These are phyloP conservation scores for Gavialis gangeticus DNA, from an alignment of 2,113 vertebrate species.

Conservation along the genomic window DNA sequence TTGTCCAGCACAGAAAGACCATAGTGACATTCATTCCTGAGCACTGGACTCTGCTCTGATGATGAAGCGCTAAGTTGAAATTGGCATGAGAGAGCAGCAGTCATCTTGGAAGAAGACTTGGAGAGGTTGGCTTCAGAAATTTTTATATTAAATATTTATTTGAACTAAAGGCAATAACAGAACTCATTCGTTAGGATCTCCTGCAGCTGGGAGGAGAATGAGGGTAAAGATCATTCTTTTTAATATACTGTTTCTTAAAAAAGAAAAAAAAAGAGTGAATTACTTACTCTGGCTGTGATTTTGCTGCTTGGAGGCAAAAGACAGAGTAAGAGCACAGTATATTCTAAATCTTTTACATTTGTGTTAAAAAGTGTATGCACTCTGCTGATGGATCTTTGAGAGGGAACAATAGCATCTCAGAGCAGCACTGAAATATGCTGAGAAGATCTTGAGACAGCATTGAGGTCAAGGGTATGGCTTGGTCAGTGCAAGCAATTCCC, in stretches of 20 bases:
- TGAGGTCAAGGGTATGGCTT: rapidly evolving
- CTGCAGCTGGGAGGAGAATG: neutral
- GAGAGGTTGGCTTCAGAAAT: constrained; percentile 32
- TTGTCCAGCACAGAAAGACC: constrained; percentile 45
- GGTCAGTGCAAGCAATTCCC: neutral
- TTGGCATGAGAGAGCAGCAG: constrained; percentile 44
- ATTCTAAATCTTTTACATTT: neutral
- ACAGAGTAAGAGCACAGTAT: neutral
- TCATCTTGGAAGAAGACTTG: constrained; percentile 13
- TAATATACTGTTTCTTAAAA: too few relatives aligned
- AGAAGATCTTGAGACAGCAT: neutral
- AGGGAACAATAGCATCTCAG: neutral
- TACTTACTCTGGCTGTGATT: neutral
- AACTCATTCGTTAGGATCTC: neutral
- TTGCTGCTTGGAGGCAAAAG: neutral
- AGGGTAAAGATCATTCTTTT: neutral
- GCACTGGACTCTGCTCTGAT: constrained; percentile 3
- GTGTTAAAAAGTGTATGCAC: neutral
- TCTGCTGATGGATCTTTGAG: rapidly evolving
- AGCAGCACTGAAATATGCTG: rapidly evolving
- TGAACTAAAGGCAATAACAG: neutral
- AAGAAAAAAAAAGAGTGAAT: neutral
- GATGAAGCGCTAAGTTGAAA: constrained; percentile 56
- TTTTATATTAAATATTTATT: constrained; percentile 34
- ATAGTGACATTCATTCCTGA: constrained; percentile 39